phyloP scores from a whole-genome alignment of 2,113 vertebrate species.

The Dendropsophus ebraccatus region DNA sequence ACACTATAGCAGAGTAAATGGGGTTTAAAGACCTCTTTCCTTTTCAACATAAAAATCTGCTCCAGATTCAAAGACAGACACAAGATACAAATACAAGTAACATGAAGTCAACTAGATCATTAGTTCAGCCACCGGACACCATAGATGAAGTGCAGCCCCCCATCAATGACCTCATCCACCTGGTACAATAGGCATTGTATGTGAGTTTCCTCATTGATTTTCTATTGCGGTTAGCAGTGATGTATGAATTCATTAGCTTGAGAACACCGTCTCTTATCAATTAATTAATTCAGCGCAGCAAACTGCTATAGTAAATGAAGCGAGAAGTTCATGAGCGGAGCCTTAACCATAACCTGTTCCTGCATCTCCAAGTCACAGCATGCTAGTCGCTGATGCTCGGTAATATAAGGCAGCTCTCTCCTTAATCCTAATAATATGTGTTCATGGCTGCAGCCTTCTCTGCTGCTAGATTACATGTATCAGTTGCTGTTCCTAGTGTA shows the following conservation, averaged over 20 bases:
- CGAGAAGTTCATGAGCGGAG: not conserved
- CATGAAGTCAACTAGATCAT: not conserved
- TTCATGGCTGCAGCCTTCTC: not conserved
- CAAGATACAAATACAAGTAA: too few species aligned
- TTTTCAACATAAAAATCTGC: too few species aligned
- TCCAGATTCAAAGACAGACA: too few species aligned
- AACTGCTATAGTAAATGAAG: conserved; percentile 2
- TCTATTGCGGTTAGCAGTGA: not conserved
- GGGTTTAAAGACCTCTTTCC: too few species aligned
- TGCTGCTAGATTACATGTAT: not conserved
- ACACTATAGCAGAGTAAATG: too few species aligned
- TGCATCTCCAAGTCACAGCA: not conserved
- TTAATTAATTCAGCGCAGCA: not conserved
- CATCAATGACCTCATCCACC: not conserved
- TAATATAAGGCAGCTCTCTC: not conserved
- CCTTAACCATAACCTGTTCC: not conserved
- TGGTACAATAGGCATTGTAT: not conserved
- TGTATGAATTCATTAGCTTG: not conserved
- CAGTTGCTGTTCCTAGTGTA: not conserved
- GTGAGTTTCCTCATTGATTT: not conserved
- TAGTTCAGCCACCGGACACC: not conserved
- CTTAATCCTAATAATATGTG: not conserved
- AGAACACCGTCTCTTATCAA: not conserved
- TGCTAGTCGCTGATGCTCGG: not conserved
- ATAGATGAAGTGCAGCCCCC: not conserved